These are phyloP conservation scores for Melitaea athalia DNA, from an alignment of 2,888 invertebrate species.

Conservation along the genomic window DNA sequence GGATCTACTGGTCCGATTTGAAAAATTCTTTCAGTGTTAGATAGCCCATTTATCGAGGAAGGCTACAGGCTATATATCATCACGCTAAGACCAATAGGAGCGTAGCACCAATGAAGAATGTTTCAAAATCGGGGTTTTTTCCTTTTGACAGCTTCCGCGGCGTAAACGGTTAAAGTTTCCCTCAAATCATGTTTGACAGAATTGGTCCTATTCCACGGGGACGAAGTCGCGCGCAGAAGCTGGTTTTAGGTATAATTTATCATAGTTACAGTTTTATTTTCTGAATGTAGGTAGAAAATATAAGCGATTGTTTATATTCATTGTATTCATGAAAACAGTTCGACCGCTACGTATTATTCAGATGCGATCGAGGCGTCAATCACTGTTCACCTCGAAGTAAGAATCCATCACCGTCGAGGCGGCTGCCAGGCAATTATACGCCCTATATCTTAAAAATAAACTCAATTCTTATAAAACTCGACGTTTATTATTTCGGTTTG, in stretches of 20 bases:
- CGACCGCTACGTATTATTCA: constrained; percentile 52
- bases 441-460: constrained; percentile 42
- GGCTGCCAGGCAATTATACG: constrained; percentile 24
- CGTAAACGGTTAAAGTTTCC: no score
- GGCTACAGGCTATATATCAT: no score
- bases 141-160: no score
- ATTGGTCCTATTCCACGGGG: no score
- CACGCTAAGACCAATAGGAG: no score
- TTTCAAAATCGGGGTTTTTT: no score
- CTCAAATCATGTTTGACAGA: no score
- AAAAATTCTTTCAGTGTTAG: no score
- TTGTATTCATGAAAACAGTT: constrained; percentile 62
- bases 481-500: constrained; percentile 35
- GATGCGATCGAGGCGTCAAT: constrained; percentile 61
- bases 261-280: neutral
- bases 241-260: neutral
- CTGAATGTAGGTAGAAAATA: constrained; percentile 1
- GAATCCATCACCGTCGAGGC: constrained; percentile 43
- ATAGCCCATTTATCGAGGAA: no score
- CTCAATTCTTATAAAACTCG: neutral
- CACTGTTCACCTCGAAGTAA: constrained; percentile 53
- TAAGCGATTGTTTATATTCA: constrained; percentile 54
- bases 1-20: no score
- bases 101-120: no score
- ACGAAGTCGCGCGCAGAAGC: no score